Evolutionary conservation across 2,113 vertebrate genomes (phyloP).

Genomic region (Sprattus sprattus): DNA sequence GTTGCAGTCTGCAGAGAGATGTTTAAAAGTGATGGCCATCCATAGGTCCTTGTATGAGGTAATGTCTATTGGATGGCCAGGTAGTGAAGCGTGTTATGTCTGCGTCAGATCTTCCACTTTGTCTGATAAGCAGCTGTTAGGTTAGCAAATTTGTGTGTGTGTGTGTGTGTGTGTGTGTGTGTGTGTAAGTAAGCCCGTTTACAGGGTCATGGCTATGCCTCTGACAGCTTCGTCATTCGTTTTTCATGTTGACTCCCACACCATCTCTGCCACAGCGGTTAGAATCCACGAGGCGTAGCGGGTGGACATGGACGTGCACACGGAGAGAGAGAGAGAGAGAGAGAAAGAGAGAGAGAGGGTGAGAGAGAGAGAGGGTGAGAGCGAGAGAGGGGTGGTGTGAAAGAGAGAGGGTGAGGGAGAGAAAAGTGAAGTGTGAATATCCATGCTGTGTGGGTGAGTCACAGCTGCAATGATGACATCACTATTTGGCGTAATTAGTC

Average conservation of each 20-base stretch:
- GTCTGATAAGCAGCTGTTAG: slow-evolving; percentile 27
- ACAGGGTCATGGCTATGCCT: not conserved
- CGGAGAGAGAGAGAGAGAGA: not conserved
- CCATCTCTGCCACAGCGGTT: not conserved
- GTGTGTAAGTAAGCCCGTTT: not conserved
- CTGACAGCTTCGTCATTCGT: not conserved
- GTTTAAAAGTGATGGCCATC: not conserved
- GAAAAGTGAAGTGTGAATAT: not conserved
- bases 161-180: slow-evolving; percentile 40
- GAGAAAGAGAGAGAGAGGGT: not conserved
- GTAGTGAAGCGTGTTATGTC: slow-evolving; percentile 44
- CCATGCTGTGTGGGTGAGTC: not conserved
- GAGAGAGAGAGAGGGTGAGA: not conserved
- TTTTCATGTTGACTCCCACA: not conserved
- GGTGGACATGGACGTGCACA: not conserved
- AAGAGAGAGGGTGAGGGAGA: not conserved
- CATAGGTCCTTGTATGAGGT: slow-evolving; percentile 12
- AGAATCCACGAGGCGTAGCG: not conserved
- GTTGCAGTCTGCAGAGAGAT: not conserved
- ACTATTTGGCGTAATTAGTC: not conserved
- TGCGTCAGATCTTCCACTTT: slow-evolving; percentile 44
- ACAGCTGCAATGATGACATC: not conserved
- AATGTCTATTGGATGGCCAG: not conserved
- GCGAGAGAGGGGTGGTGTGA: not conserved
- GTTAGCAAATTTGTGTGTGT: slow-evolving; percentile 10